Base-by-base conservation (phyloP, 2,797 vertebrate species). In the Sebastes kiyomatsui region DNA sequence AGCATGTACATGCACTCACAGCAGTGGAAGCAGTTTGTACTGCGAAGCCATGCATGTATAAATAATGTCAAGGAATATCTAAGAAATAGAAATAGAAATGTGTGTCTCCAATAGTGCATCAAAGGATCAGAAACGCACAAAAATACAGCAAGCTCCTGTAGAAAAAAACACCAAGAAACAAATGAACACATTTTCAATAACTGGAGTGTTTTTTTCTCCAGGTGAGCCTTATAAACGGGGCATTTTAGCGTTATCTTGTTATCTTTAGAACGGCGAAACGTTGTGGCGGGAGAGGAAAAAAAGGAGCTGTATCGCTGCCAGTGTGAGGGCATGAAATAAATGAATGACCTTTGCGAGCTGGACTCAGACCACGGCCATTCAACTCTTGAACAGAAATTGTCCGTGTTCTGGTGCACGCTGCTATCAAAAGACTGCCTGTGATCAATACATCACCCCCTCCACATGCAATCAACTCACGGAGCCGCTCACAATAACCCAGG, bases 381-480 rank as follows among this genome's bases (percentile, higher is more conserved):
- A 82, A 49, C 88, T 83, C 67, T 71, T 38, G 68, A 77, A 80
- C 88, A 90, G 81, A 79, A 89, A 87, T 86, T 80, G 82, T 88
- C 87, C 12, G 73, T 73, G 90, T 93, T 88, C 84, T 81, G 85
- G 79, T 74, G 83, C 85, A 77, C 67, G 49, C 80, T 71, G 90
- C 88, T 89, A 93, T 93, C 92, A 92, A 92, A 94, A 92, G 93
- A 81, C 88, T 80, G 90, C 81, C 84, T 75, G 86, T 91, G 93
- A 96, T 96, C 95, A 91, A 95, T 95, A 94, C 79, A 88, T 89
- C 91, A 88, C 81, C 84, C 83, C 81, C 90, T 90, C 90, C 87
- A 86, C 88, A 85, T 87, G 92, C 91, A 93, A 93, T 94, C 92
- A 92, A 83, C 93, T 84, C 88, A 73, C 67, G 87, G 80, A 89